These are phyloP conservation scores for Centruroides vittatus DNA, from an alignment of 1,140 invertebrate genomes.

Conservation along the genomic window DNA sequence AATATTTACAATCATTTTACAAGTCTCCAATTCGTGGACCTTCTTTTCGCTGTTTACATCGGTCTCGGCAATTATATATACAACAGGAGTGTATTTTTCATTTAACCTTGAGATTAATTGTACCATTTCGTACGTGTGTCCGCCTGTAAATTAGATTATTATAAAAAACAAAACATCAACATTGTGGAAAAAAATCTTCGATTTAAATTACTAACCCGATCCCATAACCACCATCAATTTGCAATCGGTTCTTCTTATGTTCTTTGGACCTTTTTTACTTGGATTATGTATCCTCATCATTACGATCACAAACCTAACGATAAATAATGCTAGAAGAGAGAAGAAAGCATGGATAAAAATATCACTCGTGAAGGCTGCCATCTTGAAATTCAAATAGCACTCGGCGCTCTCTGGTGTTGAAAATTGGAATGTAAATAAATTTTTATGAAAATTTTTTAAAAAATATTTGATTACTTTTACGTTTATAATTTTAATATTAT, in stretches of 20 bases:
- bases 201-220: conserved; percentile 17
- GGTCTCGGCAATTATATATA: conserved; percentile 63
- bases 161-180: too few species aligned
- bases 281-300: background rate
- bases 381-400: too few species aligned
- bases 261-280: background rate
- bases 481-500: too few species aligned
- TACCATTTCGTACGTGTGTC: conserved; percentile 82
- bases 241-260: background rate
- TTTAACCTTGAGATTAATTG: conserved; percentile 46
- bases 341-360: background rate
- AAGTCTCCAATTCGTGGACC: conserved; percentile 23
- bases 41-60: conserved; percentile 58
- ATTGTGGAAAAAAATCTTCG: too few species aligned
- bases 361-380: too few species aligned
- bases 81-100: conserved; percentile 45
- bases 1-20: too few species aligned
- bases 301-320: conserved; percentile 6
- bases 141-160: conserved; percentile 30
- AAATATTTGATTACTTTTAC: too few species aligned
- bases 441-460: too few species aligned
- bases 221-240: conserved; percentile 22
- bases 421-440: too few species aligned
- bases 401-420: too few species aligned
- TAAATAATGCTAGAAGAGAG: background rate